These are phyloP conservation scores for Andrena hattorfiana DNA, from an alignment of 2,888 invertebrate species.

Conservation along the genomic window DNA sequence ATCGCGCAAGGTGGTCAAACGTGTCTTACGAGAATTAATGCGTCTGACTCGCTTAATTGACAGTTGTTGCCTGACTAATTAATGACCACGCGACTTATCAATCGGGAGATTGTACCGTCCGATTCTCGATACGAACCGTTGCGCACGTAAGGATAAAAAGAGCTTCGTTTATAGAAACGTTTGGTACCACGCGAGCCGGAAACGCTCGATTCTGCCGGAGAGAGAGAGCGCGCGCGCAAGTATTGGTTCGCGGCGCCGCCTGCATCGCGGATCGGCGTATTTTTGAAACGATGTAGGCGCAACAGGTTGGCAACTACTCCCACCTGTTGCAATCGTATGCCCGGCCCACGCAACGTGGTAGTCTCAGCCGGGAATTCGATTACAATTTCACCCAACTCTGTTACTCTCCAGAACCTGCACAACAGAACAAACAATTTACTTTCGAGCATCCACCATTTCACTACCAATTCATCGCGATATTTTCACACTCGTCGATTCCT, in stretches of 20 bases:
- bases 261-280: conserved; percentile 50
- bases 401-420: not conserved
- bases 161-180: not conserved
- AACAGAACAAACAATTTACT: not conserved
- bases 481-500: too few relatives aligned
- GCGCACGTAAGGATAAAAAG: not conserved
- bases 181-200: not conserved
- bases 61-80: conserved; percentile 41
- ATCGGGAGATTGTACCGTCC: not conserved
- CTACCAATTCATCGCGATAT: too few relatives aligned
- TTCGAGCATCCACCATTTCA: not conserved
- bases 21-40: conserved; percentile 32
- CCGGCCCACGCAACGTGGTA: conserved; percentile 68
- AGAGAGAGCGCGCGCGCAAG: conserved; percentile 13
- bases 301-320: conserved; percentile 75
- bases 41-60: conserved; percentile 26
- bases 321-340: conserved; percentile 75
- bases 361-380: conserved; percentile 60
- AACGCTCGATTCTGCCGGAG: not conserved
- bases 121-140: not conserved
- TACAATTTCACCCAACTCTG: conserved; percentile 57
- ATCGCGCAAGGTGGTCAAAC: conserved; percentile 36
- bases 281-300: conserved; percentile 68
- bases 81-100: conserved; percentile 31
- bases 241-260: conserved; percentile 18